Conservation (phyloP, 37 sponge, comb jelly and placozoan genomes). For the Beroe ovata region DNA sequence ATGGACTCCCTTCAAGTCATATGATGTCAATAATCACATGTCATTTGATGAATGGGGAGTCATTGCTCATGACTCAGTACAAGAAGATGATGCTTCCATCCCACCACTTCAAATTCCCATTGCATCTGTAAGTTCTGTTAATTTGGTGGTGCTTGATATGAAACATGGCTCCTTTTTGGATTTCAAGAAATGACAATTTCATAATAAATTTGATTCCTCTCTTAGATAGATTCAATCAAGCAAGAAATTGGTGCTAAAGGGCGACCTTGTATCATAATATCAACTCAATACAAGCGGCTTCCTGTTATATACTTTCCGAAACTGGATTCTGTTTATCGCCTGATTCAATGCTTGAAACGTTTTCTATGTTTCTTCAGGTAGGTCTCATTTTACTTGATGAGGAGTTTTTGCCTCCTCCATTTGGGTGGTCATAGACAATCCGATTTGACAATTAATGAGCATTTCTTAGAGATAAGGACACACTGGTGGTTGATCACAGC, state of each 20-base stretch:
- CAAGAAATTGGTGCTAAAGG: conserved; percentile 45
- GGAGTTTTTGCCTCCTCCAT: too few species aligned
- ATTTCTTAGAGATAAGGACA: background rate
- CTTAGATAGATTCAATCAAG: conserved; percentile 22
- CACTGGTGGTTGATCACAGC: conserved; percentile 33
- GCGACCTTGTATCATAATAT: conserved; percentile 1
- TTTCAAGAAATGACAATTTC: too few species aligned
- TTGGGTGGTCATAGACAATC: too few species aligned
- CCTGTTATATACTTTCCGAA: conserved; percentile 31
- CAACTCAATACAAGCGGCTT: background rate
- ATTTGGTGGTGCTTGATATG: too few species aligned
- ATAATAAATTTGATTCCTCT: too few species aligned
- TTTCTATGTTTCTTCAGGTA: conserved; percentile 15
- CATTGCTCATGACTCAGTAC: conserved; percentile 7
- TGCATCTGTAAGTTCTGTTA: conserved; percentile 36
- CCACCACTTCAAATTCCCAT: conserved; percentile 1
- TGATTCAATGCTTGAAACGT: conserved; percentile 27
- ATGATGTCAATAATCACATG: conserved; percentile 55
- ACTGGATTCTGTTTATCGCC: conserved; percentile 27
- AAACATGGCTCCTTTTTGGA: too few species aligned
- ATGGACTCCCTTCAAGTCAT: conserved; percentile 38
- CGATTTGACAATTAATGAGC: too few species aligned
- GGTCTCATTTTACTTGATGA: too few species aligned
- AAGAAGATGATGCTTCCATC: background rate
- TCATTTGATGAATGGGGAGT: conserved; percentile 60